Base-by-base conservation (phyloP, 1,140 invertebrate genomes). In the Bombus affinis region DNA sequence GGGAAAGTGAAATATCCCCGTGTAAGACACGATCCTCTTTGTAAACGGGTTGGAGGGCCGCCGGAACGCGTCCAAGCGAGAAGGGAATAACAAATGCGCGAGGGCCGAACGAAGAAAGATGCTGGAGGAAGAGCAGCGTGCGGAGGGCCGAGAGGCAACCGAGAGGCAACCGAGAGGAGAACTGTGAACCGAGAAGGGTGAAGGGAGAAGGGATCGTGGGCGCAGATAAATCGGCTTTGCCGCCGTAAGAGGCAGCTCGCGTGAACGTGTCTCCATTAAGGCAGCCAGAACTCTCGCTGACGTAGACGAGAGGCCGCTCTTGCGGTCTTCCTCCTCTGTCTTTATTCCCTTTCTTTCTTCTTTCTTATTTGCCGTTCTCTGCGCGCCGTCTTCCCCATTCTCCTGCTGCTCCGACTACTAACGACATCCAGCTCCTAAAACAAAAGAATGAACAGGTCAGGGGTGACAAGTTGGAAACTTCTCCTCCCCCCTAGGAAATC, bases 201-300 rank as follows among this genome's bases (percentile, higher is more conserved):
- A 42, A 65, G 74, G 53, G 76, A 79, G 73, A 86, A 85, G 39
- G 81, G 83, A 83, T 78, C 91, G 92, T 93, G 93, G 93, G 93
- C 91, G 93, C 92, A 93, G 92, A 94, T 93, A 94, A 94, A 93
- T 94, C 93, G 91, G 90, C 92, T 91, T 92, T 93, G 92, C 92
- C 92, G 91, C 90, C 90, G 89, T 89, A 88, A 92, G 89, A 93
- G 89, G 91, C 91, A 90, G 90, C 92, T 92, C 91, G 92, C 88
- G 90, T 89, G 92, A 93, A 93, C 92, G 93, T 92, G 93, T 94
- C 93, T 94, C 93, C 91, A 93, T 93, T 92, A 93, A 92, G 87
- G 91, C 88, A 87, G 85, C 88, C 87, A 89, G 87, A 86, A 87
- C 91, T 89, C 85, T 85, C 87, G 75, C 82, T 86, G 90, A 90